Evolutionary conservation across 2,797 vertebrate genomes (phyloP), one percentile per base, ranked within the genome.

Genomic region (Xyrichtys novacula): DNA sequence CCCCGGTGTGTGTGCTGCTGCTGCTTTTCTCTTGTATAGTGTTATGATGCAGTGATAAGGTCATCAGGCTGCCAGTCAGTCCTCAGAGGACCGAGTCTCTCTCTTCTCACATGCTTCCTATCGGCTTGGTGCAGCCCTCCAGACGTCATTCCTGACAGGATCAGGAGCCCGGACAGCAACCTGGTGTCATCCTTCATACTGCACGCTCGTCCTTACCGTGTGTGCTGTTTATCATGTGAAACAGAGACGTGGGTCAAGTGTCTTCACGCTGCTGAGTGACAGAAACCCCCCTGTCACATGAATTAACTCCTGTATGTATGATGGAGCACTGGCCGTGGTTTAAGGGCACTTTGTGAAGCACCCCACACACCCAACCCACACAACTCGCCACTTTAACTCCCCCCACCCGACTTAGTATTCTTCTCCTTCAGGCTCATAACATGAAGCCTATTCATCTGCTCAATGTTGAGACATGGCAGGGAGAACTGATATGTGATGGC

Each of bases 371-470:
- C 50, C 7, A 14, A n/a, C 47, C 12, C 56, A 15, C 56, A 46
- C 60, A 29, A 25, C 53, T 44, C 71, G 48, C 32, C 60, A 34
- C 74, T 68, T 78, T 47, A 55, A 28, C 50, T 49, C 69, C 43
- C 73, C 73, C 39, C 69, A 65, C 32, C 34, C n/a, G 40, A 57
- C 77, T 65, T 48, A 56, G 79, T 68, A 19, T 66, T 65, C 67
- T 70, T 68, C 46, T 72, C 78, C 84, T 87, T 72, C 48, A 74
- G 84, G 88, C 86, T 89, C 84, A 85, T 87, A 85, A 76, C 80
- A 80, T 80, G 77, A 85, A 85, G 73, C 71, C 74, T 53, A 85
- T 92, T 92, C 86, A 92, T 92, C 89, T 92, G 86, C 80, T 85
- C 82, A 80, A 74, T 84, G 85, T 80, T 87, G 76, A 89, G 88